Percentiles rank a stretch among this genome's conserved stretches.
Conservation (phyloP, 2,113 vertebrate species). For the Ciconia maguari region DNA sequence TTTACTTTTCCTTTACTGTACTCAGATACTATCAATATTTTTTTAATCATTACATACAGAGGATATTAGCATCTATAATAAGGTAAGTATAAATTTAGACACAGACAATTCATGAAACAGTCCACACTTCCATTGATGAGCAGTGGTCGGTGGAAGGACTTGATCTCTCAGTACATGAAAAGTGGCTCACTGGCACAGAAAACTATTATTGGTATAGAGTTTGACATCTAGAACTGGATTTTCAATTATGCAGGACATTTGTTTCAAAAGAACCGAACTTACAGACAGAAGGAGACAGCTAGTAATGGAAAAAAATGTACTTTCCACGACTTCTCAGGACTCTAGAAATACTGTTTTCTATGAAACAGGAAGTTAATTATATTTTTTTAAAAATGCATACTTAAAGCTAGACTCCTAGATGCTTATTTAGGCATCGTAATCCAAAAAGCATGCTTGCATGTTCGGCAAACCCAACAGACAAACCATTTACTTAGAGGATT, state of each 20-base stretch:
- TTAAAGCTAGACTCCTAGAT: background rate
- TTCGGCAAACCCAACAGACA: background rate
- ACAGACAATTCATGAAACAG: background rate
- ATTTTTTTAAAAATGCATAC: background rate
- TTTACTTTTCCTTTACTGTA: background rate
- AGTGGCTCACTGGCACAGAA: background rate
- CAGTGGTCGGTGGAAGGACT: background rate
- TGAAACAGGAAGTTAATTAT: background rate
- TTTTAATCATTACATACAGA: background rate
- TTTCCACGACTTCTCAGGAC: background rate
- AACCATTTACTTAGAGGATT: background rate
- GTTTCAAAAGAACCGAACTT: background rate
- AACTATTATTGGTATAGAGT: background rate
- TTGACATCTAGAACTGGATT: background rate
- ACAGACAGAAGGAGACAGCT: background rate
- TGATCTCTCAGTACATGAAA: background rate
- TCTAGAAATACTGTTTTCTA: background rate
- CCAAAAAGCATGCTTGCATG: background rate
- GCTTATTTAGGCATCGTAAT: background rate
- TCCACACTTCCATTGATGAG: background rate
- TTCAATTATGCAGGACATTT: background rate
- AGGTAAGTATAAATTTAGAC: background rate
- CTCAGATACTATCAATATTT: background rate
- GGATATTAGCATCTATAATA: background rate
- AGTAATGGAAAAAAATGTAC: background rate